Percentiles rank a stretch among this genome's conserved stretches.
Conservation (phyloP, 2,888 invertebrate genomes). For the Lochmaea crataegi region DNA sequence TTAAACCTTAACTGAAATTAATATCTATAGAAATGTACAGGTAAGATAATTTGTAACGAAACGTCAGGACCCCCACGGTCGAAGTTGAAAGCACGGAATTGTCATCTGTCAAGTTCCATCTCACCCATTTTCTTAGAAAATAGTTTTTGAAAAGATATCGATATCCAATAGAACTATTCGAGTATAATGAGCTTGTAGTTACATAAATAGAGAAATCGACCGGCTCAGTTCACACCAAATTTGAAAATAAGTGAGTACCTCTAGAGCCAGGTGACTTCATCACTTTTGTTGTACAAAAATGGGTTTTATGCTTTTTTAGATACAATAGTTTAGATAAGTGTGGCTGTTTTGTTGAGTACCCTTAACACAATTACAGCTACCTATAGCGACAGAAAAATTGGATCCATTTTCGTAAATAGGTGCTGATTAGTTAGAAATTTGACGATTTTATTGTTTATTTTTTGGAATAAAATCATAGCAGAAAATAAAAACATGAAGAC, state of each 20-base stretch:
- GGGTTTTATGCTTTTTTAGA: constrained; percentile 54
- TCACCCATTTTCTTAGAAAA: constrained; percentile 54
- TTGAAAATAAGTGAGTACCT: constrained; percentile 58
- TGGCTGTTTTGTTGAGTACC: constrained; percentile 46
- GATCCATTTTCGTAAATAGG: not conserved
- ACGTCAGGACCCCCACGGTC: constrained; percentile 50
- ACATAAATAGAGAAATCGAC: constrained; percentile 55
- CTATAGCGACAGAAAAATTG: not conserved
- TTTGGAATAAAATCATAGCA: not conserved
- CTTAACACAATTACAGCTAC: not conserved
- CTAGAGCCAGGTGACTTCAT: constrained; percentile 54
- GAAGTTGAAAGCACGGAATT: constrained; percentile 52
- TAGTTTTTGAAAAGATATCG: constrained; percentile 48
- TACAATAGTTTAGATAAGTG: constrained; percentile 53
- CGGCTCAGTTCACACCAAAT: constrained; percentile 56
- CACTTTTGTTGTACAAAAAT: constrained; percentile 47
- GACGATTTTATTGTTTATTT: not conserved
- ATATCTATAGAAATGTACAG: constrained; percentile 52
- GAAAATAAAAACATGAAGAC: not conserved
- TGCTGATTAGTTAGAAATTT: not conserved
- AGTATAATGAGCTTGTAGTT: constrained; percentile 57
- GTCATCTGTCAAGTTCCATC: constrained; percentile 56
- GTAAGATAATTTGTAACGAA: constrained; percentile 62
- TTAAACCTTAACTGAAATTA: constrained; percentile 44
- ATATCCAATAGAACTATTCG: constrained; percentile 50